Percentiles rank a stretch among this genome's conserved stretches.
phyloP scores from a whole-genome alignment of 2,888 invertebrate genomes.

The Coronaproctus castanopsis region DNA sequence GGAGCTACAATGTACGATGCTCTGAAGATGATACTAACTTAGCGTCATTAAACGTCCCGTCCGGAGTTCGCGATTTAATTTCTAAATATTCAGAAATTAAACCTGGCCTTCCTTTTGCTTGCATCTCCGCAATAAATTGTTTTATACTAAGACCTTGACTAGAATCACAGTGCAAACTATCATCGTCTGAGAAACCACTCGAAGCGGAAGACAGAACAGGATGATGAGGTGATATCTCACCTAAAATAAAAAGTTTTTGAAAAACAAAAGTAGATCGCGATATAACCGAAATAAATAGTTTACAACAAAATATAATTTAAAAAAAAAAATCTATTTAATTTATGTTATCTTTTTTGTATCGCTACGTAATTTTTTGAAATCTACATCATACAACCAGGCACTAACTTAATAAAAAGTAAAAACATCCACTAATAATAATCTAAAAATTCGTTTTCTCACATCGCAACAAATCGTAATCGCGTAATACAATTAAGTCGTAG shows the following conservation, averaged over 20 bases:
- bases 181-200: constrained; percentile 77
- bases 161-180: constrained; percentile 49
- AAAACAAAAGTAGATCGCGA: not conserved
- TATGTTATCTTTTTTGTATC: constrained; percentile 5
- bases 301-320: not conserved
- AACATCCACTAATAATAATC: too few species aligned
- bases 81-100: constrained; percentile 72
- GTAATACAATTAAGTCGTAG: too few species aligned
- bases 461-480: too few species aligned
- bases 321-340: not conserved
- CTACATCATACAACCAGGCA: too few species aligned
- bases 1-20: too few species aligned
- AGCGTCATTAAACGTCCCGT: constrained; percentile 72
- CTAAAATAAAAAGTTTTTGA: constrained; percentile 12
- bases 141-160: constrained; percentile 42
- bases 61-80: constrained; percentile 60
- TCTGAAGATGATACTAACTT: constrained; percentile 43
- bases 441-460: too few species aligned
- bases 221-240: constrained; percentile 23
- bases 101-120: constrained; percentile 55
- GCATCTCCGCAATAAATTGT: constrained; percentile 55
- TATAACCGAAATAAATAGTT: not conserved
- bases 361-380: too few species aligned
- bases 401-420: too few species aligned
- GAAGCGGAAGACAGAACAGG: constrained; percentile 43